Percentiles rank a stretch among this genome's conserved stretches.
Evolutionary conservation across 1,140 invertebrate genomes (phyloP).

Genomic region (Bicyclus anynana): DNA sequence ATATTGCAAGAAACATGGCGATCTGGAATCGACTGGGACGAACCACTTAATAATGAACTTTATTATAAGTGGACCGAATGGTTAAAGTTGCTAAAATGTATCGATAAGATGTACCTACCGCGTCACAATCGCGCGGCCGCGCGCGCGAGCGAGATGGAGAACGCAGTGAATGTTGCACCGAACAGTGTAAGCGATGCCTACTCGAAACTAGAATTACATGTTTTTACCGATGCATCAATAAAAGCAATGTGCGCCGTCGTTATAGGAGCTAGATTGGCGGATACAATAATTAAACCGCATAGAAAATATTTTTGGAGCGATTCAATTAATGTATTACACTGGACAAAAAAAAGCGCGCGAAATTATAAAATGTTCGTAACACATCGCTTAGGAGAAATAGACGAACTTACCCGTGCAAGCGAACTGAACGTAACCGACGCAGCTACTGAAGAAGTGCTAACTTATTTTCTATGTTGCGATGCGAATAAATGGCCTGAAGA

Average conservation of each 20-base stretch:
- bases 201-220: no score
- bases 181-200: no score
- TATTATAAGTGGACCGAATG: constrained; percentile 2
- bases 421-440: constrained; percentile 14
- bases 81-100: background rate
- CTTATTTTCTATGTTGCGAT: background rate
- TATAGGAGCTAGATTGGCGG: constrained; percentile 27
- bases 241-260: constrained; percentile 16
- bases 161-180: no score
- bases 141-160: background rate
- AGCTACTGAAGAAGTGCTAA: background rate
- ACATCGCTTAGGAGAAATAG: constrained; percentile 41
- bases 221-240: constrained; percentile 27
- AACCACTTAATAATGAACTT: constrained; percentile 11
- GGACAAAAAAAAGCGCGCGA: constrained; percentile 18
- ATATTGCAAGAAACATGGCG: constrained; percentile 49
- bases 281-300: constrained; percentile 15
- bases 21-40: constrained; percentile 40
- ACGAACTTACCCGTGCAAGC: constrained; percentile 22
- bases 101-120: background rate
- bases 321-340: constrained; percentile 17
- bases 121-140: background rate
- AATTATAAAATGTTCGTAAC: constrained; percentile 42
- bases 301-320: constrained; percentile 24
- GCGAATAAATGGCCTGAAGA: background rate